phyloP scores from a whole-genome alignment of 2,113 vertebrate genomes.

The Salvelinus sp. region DNA sequence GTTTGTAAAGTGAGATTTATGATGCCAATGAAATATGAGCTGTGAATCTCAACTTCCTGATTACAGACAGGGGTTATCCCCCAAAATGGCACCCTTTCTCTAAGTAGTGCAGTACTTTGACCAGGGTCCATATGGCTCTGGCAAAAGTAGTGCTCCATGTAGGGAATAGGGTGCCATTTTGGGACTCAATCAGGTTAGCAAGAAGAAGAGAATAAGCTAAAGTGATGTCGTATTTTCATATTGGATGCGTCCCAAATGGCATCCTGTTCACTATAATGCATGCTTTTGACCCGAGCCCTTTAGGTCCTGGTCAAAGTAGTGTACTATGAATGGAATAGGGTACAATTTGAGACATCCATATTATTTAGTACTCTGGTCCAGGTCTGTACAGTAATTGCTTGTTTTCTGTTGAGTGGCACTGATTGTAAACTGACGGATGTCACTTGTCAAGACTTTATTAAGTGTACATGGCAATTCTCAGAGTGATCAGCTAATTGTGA shows the following conservation, averaged over 20 bases:
- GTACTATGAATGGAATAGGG: not conserved
- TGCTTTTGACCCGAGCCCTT: too few relatives aligned
- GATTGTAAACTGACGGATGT: too few relatives aligned
- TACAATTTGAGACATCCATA: not conserved
- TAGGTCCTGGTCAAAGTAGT: not conserved
- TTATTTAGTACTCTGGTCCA: too few relatives aligned
- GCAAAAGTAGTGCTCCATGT: too few relatives aligned
- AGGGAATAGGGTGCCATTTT: too few relatives aligned
- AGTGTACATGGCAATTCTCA: slow-evolving; percentile 42
- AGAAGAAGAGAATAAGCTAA: not conserved
- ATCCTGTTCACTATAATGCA: too few relatives aligned
- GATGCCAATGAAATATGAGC: slow-evolving; percentile 37
- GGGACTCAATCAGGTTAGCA: not conserved
- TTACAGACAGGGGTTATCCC: too few relatives aligned
- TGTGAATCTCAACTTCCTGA: slow-evolving; percentile 35
- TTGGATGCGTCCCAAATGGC: not conserved
- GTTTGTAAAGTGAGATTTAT: not conserved
- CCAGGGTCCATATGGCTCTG: too few relatives aligned
- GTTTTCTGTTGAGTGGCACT: slow-evolving; percentile 39
- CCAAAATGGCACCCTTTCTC: too few relatives aligned
- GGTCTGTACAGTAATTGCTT: too few relatives aligned
- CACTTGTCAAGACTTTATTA: slow-evolving; percentile 50
- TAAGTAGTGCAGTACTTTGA: too few relatives aligned
- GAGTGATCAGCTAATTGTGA: slow-evolving; percentile 39
- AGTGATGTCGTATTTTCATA: not conserved